Evolutionary conservation across 53 echinoderm and acorn worm species (phyloP).

Genomic region (Apostichopus leukothele): DNA sequence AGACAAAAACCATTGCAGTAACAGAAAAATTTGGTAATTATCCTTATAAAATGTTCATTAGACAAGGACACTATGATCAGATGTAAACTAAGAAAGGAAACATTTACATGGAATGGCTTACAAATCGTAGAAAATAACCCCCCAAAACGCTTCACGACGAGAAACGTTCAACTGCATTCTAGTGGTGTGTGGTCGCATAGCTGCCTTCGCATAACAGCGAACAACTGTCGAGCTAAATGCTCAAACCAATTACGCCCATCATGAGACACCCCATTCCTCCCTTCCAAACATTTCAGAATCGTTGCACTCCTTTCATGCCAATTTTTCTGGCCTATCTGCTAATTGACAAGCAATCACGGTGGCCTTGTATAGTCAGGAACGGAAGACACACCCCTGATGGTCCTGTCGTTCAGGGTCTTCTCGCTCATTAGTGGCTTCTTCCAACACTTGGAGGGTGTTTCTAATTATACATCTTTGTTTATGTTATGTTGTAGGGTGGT

Average conservation of each 20-base stretch:
- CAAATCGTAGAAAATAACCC: not conserved
- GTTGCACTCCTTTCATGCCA: not conserved
- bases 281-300: not conserved
- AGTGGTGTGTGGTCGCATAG: conserved; percentile 36
- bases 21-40: too few relatives aligned
- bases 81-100: too few relatives aligned
- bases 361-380: conserved; percentile 24
- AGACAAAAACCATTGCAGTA: too few relatives aligned
- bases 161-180: not conserved
- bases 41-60: too few relatives aligned
- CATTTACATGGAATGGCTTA: too few relatives aligned
- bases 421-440: conserved; percentile 24
- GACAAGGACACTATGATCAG: too few relatives aligned
- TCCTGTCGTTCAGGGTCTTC: conserved; percentile 35
- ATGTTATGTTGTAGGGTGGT: not conserved
- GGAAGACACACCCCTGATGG: conserved; percentile 19
- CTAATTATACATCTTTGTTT: conserved; percentile 38
- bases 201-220: not conserved
- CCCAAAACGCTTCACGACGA: not conserved
- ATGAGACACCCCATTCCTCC: not conserved
- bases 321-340: not conserved
- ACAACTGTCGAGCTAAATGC: conserved; percentile 34
- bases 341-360: conserved; percentile 26
- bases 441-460: conserved; percentile 10
- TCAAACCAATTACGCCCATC: conserved; percentile 17